Evolutionary conservation across 2,888 invertebrate genomes (phyloP).

Genomic region (Diabrotica balteata): DNA sequence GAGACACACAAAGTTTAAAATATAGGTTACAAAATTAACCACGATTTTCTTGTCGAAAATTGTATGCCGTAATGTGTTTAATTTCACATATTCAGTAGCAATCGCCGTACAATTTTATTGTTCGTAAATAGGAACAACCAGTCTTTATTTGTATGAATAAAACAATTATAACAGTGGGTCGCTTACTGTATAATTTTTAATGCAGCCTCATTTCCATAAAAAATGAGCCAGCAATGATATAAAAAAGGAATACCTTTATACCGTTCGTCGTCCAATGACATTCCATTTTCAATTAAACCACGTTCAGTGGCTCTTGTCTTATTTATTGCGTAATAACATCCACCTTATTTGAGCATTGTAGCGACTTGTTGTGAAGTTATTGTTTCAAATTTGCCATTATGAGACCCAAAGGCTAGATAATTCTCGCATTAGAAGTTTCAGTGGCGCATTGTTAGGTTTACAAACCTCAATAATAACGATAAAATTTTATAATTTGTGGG

Average conservation of each 20-base stretch:
- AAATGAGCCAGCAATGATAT: conserved; percentile 6
- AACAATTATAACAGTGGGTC: conserved; percentile 18
- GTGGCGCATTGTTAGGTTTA: conserved; percentile 4
- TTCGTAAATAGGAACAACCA: no score
- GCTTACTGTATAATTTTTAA: conserved; percentile 19
- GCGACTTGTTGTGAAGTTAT: conserved; percentile 29
- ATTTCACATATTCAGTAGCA: no score
- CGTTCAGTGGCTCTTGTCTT: conserved; percentile 11
- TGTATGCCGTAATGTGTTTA: no score
- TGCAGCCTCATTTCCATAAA: conserved; percentile 22
- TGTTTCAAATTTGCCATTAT: conserved; percentile 39
- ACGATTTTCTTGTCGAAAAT: no score
- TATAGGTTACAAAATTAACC: no score
- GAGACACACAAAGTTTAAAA: no score
- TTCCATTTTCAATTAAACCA: conserved; percentile 32
- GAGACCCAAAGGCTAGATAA: conserved; percentile 27
- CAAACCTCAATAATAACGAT: no score
- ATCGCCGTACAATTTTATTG: no score
- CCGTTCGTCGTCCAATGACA: conserved; percentile 17
- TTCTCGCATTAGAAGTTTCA: conserved; percentile 16
- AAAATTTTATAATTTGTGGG: no score
- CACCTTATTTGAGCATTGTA: conserved; percentile 36
- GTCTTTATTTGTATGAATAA: conserved; percentile 1
- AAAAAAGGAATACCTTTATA: conserved; percentile 16
- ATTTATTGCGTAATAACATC: conserved; percentile 33